These are phyloP conservation scores for Eilema sororculum DNA, from an alignment of 2,888 invertebrate genomes.

Conservation along the genomic window DNA sequence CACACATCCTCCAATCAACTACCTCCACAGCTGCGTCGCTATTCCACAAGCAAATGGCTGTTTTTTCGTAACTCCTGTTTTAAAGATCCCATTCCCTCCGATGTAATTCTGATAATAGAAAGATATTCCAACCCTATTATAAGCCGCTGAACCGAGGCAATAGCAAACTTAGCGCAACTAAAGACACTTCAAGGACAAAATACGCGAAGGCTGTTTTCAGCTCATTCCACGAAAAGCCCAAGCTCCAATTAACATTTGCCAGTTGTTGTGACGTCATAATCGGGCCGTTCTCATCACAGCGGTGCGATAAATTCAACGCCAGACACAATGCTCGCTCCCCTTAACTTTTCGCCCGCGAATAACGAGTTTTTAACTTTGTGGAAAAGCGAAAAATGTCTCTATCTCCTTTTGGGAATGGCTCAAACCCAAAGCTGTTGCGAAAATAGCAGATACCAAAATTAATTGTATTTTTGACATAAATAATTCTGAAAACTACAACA, in stretches of 20 bases:
- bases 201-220: conserved; percentile 21
- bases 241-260: conserved; percentile 53
- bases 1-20: no score
- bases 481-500: no score
- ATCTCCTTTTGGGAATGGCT: conserved; percentile 67
- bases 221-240: conserved; percentile 38
- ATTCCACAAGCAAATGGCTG: no score
- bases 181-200: conserved; percentile 11
- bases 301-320: conserved; percentile 75
- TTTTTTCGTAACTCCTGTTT: no score
- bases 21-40: no score
- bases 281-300: conserved; percentile 55
- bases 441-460: not conserved
- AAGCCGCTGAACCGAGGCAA: not conserved
- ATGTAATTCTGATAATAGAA: not conserved
- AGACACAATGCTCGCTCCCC: conserved; percentile 79
- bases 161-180: not conserved
- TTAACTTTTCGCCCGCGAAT: conserved; percentile 82
- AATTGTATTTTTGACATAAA: no score
- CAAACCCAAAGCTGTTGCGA: conserved; percentile 41
- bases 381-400: conserved; percentile 85
- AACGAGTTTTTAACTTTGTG: conserved; percentile 87
- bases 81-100: not conserved
- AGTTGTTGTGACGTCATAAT: conserved; percentile 53
- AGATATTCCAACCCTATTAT: not conserved